phyloP scores from a whole-genome alignment of 2,888 invertebrate genomes.

The Nomada flava region DNA sequence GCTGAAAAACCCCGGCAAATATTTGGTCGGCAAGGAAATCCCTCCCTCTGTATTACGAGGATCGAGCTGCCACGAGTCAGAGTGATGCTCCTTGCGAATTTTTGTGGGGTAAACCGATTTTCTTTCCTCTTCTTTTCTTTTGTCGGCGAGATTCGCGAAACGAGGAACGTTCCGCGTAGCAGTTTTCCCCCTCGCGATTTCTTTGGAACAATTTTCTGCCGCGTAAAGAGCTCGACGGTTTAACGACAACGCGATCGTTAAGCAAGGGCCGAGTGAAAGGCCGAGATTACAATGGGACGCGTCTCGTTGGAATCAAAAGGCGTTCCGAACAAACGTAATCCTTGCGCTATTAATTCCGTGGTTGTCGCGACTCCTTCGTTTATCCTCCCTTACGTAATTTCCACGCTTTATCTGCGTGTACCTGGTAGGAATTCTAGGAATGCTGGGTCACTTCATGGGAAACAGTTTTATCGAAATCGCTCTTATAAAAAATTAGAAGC shows the following conservation, averaged over 20 bases:
- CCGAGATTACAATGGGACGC: slow-evolving; percentile 17
- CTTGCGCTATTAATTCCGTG: slow-evolving; percentile 22
- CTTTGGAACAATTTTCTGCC: slow-evolving; percentile 26
- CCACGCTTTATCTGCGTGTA: neutral
- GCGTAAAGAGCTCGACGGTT: slow-evolving; percentile 9
- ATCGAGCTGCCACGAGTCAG: neutral
- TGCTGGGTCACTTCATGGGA: too few relatives aligned
- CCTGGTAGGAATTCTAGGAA: too few relatives aligned
- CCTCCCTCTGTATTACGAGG: neutral
- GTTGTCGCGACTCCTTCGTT: slow-evolving; percentile 9
- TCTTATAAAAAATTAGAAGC: too few relatives aligned
- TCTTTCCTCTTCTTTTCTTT: neutral
- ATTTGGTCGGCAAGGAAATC: neutral
- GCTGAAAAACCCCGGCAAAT: neutral
- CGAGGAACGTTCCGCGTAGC: neutral
- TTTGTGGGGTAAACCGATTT: neutral
- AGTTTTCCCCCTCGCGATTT: slow-evolving; percentile 14
- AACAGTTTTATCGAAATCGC: too few relatives aligned
- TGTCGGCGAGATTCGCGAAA: neutral
- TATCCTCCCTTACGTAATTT: neutral
- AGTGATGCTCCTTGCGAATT: neutral
- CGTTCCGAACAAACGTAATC: slow-evolving; percentile 8
- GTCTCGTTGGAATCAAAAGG: slow-evolving; percentile 21
- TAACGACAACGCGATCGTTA: slow-evolving; percentile 31
- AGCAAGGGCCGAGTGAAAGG: slow-evolving; percentile 19